These are phyloP conservation scores for Vannuccia rotundouncinata DNA, from an alignment of 2,888 invertebrate genomes.

Conservation along the genomic window DNA sequence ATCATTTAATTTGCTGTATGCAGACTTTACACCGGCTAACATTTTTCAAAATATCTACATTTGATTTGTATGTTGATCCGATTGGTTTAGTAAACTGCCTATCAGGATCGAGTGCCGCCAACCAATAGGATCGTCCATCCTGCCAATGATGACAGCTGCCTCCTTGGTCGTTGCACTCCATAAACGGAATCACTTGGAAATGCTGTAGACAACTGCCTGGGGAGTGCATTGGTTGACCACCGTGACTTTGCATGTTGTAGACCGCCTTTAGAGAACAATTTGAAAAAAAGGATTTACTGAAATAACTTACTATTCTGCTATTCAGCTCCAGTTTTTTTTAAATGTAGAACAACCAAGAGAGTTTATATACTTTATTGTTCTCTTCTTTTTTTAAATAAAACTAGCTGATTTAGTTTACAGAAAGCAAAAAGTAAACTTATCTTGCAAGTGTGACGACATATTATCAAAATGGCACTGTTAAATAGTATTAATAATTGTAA, in stretches of 20 bases:
- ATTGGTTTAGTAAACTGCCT: constrained; percentile 32
- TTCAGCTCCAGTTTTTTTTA: too few relatives aligned
- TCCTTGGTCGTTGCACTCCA: constrained; percentile 33
- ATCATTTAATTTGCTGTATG: too few relatives aligned
- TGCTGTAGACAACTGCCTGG: constrained; percentile 35
- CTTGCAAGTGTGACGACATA: too few relatives aligned
- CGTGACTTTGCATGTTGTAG: not conserved
- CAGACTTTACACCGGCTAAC: constrained; percentile 33
- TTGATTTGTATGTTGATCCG: not conserved
- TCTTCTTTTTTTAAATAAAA: too few relatives aligned
- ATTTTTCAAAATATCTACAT: not conserved
- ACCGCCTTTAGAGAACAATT: constrained; percentile 15
- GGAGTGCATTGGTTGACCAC: constrained; percentile 24
- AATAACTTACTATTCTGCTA: too few relatives aligned
- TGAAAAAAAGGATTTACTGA: too few relatives aligned
- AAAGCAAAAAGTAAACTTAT: too few relatives aligned
- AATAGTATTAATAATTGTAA: too few relatives aligned
- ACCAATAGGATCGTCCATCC: constrained; percentile 30
- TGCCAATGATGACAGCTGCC: constrained; percentile 36
- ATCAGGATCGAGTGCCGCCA: not conserved
- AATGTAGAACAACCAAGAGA: too few relatives aligned
- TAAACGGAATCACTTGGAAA: constrained; percentile 30
- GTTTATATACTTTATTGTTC: too few relatives aligned
- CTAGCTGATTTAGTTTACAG: too few relatives aligned
- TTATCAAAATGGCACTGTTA: too few relatives aligned